A percentile compares a stretch with the other conserved stretches of the same genome.
These are phyloP conservation scores for Muraenolepis orangiensis DNA, from an alignment of 2,797 vertebrate genomes.

Conservation along the genomic window DNA sequence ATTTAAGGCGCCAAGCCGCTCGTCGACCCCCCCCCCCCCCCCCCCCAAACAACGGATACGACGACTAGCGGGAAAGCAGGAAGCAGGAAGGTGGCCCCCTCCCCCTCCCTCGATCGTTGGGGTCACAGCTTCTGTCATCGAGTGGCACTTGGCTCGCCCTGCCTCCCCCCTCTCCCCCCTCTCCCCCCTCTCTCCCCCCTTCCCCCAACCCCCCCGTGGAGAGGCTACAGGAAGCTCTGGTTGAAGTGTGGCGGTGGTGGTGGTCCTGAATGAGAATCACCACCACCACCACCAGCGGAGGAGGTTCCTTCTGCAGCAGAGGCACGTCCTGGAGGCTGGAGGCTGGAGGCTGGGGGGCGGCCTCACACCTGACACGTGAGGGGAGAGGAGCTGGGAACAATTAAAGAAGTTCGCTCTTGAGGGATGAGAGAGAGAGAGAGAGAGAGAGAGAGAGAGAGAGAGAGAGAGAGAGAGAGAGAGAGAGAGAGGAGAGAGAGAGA, in stretches of 20 bases:
- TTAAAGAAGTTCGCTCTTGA: neutral
- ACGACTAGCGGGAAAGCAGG: conserved; percentile 12
- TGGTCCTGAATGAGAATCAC: conserved; percentile 63
- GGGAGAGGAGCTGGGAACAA: neutral
- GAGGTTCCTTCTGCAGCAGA: conserved; percentile 54
- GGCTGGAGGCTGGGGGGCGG: too few relatives aligned
- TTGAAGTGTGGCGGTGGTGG: conserved; percentile 39
- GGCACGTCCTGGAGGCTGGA: conserved; percentile 48
- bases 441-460: neutral
- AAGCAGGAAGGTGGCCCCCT: conserved; percentile 33
- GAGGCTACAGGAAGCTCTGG: conserved; percentile 41
- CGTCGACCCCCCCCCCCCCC: conserved; percentile 21
- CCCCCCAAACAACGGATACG: conserved; percentile 14
- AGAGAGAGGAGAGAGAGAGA: too few relatives aligned
- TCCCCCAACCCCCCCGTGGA: too few relatives aligned
- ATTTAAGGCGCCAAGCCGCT: conserved; percentile 35
- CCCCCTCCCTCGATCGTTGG: conserved; percentile 42
- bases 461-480: too few relatives aligned
- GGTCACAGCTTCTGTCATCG: conserved; percentile 54
- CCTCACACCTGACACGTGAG: neutral
- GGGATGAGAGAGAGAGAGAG: neutral
- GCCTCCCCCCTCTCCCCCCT: too few relatives aligned
- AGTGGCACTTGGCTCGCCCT: conserved; percentile 37
- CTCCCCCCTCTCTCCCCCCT: too few relatives aligned
- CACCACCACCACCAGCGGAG: too few relatives aligned